A percentile compares a stretch with the other conserved stretches of the same genome.
phyloP scores from a whole-genome alignment of 2,888 invertebrate genomes.

The Danaus chrysippus region DNA sequence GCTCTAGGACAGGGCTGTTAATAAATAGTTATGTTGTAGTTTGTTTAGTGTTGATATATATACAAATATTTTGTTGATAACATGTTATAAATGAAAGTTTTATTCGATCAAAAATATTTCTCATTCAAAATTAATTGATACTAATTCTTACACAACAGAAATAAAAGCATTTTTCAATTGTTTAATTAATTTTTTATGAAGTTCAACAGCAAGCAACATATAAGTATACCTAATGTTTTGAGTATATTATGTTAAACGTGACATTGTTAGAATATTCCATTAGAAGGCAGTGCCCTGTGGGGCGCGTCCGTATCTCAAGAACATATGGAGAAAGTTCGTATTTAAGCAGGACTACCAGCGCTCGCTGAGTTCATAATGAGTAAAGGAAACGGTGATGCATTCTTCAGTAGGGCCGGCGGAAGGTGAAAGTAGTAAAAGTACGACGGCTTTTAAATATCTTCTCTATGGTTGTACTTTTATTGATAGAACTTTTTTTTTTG shows the following conservation, averaged over 20 bases:
- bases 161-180: neutral
- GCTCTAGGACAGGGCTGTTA: slow-evolving; percentile 11
- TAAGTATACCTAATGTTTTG: neutral
- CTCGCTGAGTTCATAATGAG: slow-evolving; percentile 55
- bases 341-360: slow-evolving; percentile 42
- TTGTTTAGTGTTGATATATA: too few species aligned
- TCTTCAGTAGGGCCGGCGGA: slow-evolving; percentile 39
- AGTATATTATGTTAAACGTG: too few species aligned
- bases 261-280: neutral
- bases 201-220: neutral
- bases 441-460: slow-evolving; percentile 5
- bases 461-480: neutral
- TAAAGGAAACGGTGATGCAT: slow-evolving; percentile 51
- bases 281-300: slow-evolving; percentile 16
- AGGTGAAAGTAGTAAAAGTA: slow-evolving; percentile 49
- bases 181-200: neutral
- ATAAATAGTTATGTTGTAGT: too few species aligned
- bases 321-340: slow-evolving; percentile 41
- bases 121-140: neutral
- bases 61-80: too few species aligned
- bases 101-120: neutral
- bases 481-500: neutral
- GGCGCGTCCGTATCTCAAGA: slow-evolving; percentile 40
- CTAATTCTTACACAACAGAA: too few species aligned
- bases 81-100: neutral